Base-by-base conservation (phyloP, 2,113 vertebrate genomes). In the Phylloscopus trochiloides region DNA sequence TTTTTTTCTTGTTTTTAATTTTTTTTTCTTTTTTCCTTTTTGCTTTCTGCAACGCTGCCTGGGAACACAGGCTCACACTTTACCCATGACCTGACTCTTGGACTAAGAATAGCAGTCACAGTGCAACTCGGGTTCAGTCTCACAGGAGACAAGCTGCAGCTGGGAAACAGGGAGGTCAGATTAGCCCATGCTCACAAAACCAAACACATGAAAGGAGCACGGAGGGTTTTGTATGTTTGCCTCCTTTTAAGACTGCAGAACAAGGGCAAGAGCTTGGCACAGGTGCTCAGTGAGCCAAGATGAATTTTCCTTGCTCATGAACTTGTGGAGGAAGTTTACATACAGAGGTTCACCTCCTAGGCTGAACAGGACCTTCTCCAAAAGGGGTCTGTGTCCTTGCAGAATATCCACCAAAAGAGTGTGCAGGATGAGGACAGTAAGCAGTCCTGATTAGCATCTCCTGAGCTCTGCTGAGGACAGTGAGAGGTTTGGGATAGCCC, bases 81-180 rank as follows among this genome's bases (percentile, higher is more conserved):
- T 97, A 96, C 96, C 80, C 97, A 94, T 96, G 97, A 97, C 97
- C 95, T 98, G 96, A 97, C 97, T 96, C 97, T 93, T 83, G 52
- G 63, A 66, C 97, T 97, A 97, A 97, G 95, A 98, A 97, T 97
- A 97, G 95, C 92, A 96, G 91, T 31, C 67, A 2, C 65, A 92
- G 96, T 97, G 94, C 93, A 96, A 15, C 84, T 58, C 43, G 94
- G 88, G 95, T 96, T 96, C 38, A 57, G 72, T 94, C 93, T 96
- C 87, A 79, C 92, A 97, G 92, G 96, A 97, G 94, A 95, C 88
- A 83, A 32, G 81, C 86, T 96, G 85, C 83, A 88, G 96, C 97
- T 97, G 96, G 96, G 96, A 95, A 95, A 76, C 62, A 45, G 66
- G 61, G 85, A 93, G 90, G 83, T 90, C 94, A 55, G 22, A 62